These are phyloP conservation scores for Boloria euphrosyne DNA, from an alignment of 2,888 invertebrate genomes.

Conservation along the genomic window DNA sequence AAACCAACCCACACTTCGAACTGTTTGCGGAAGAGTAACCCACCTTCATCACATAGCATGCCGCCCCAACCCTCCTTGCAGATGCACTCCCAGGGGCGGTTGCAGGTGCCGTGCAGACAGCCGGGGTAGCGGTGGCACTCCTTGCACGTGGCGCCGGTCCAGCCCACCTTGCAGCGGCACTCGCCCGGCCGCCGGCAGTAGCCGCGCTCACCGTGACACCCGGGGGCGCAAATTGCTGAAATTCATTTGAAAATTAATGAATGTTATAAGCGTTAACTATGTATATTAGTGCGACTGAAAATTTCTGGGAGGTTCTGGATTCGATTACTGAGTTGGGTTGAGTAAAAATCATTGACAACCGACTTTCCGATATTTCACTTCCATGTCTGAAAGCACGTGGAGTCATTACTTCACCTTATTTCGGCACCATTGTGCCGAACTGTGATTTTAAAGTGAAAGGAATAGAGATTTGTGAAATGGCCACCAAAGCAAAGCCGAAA, in stretches of 20 bases:
- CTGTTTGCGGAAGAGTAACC: conserved; percentile 33
- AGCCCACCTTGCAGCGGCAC: conserved; percentile 91
- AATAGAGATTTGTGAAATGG: no score
- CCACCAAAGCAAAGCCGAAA: no score
- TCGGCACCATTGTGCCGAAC: no score
- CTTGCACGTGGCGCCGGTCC: conserved; percentile 90
- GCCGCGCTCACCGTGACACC: conserved; percentile 92
- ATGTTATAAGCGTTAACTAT: neutral
- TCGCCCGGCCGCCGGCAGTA: conserved; percentile 88
- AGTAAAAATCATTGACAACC: no score
- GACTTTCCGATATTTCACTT: no score
- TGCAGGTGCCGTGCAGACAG: conserved; percentile 92
- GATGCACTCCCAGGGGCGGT: conserved; percentile 94
- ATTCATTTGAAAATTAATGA: neutral
- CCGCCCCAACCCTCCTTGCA: conserved; percentile 95
- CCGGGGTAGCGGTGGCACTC: conserved; percentile 94
- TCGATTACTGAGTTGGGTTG: no score
- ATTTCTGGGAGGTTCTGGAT: no score
- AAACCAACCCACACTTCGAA: no score
- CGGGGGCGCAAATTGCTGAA: conserved; percentile 91
- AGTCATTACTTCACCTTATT: no score
- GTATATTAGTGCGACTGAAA: no score
- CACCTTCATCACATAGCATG: conserved; percentile 95
- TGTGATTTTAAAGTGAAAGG: no score
- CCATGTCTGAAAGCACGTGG: no score